Evolutionary conservation across 1,140 invertebrate species (phyloP), one percentile per base, ranked within the genome.

Genomic region (Oncopodura yosiiana): DNA sequence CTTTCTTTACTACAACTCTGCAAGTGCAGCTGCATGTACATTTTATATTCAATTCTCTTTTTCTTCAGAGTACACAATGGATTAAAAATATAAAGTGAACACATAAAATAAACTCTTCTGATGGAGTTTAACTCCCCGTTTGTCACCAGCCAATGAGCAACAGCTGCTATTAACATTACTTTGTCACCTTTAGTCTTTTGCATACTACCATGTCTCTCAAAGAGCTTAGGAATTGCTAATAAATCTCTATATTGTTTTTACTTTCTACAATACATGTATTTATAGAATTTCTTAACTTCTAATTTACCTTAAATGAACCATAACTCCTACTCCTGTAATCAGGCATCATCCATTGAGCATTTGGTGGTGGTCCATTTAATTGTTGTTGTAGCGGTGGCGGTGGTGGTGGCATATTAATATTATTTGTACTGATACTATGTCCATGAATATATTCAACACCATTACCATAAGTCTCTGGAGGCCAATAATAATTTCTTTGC

Each of bases 221-320:
- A 19, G n/a, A 21, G 8, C 30, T 9, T 34, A 3, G 16, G 18
- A 4, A 24, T 34, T 49, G 21, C 5, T 49, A 30, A 37, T 36
- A n/a, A n/a, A n/a, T n/a, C n/a, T 36, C 21, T 14, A 49, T 16
- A 16, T 8, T 14, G 48, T 16, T 34, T 37, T 38, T 41, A 41
- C 6, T 9, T 43, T n/a, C 8, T 14, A 14, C 12, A 6, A n/a
- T n/a, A 23, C n/a, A 44, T 18, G 3, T 8, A 5, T 3, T 27
- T 21, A n/a, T 46, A 19, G 30, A 30, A 19, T 16, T 29, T 6
- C 4, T 3, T 26, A n/a, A 19, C 16, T 29, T 32, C 4, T 21
- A 41, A 46, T 39, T 58, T 59, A 60, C 58, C 58, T 60, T 60
- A 26, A 60, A 55, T 5, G 58, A 60, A n/a, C 53, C 53, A 27